Conservation (phyloP, 2,888 invertebrate species). For the Drosophila stalkeri region DNA sequence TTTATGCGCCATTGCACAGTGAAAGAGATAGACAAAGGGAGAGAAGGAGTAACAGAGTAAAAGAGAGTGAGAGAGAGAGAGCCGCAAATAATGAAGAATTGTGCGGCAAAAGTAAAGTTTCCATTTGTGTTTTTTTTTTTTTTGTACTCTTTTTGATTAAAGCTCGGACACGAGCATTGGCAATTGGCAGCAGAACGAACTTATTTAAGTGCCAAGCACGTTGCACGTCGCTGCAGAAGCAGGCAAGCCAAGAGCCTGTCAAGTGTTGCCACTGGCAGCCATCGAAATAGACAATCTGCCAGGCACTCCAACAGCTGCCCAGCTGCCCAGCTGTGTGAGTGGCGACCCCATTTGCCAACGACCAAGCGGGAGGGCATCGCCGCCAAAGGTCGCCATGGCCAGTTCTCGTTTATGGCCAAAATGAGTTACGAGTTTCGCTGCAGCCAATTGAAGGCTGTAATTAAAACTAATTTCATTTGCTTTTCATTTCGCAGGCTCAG, state of each 20-base stretch:
- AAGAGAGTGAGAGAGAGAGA: neutral
- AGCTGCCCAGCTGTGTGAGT: constrained; percentile 17
- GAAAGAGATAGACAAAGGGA: constrained; percentile 7
- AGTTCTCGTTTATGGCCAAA: constrained; percentile 66
- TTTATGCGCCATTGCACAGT: constrained; percentile 59
- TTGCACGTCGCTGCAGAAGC: constrained; percentile 61
- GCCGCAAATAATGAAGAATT: constrained; percentile 66
- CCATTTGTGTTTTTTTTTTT: neutral
- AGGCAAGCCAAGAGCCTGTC: constrained; percentile 21
- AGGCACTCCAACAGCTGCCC: constrained; percentile 61
- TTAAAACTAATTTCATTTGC: constrained; percentile 80
- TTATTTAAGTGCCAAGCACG: constrained; percentile 81
- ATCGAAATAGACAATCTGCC: constrained; percentile 74
- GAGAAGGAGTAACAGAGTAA: neutral
- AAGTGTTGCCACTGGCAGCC: constrained; percentile 50
- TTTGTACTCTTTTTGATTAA: constrained; percentile 5
- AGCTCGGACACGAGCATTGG: constrained; percentile 26
- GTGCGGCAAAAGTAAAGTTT: constrained; percentile 45
- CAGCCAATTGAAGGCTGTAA: constrained; percentile 78
- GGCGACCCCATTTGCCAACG: constrained; percentile 62
- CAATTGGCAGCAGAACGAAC: constrained; percentile 71
- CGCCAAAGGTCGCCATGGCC: constrained; percentile 51
- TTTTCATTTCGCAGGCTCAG: constrained; percentile 56
- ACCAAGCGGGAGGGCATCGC: constrained; percentile 17
- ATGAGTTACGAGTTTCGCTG: constrained; percentile 77